Evolutionary conservation across 2,113 vertebrate species (phyloP), one percentile per base, ranked within the genome.

Genomic region (Elephas maximus): DNA sequence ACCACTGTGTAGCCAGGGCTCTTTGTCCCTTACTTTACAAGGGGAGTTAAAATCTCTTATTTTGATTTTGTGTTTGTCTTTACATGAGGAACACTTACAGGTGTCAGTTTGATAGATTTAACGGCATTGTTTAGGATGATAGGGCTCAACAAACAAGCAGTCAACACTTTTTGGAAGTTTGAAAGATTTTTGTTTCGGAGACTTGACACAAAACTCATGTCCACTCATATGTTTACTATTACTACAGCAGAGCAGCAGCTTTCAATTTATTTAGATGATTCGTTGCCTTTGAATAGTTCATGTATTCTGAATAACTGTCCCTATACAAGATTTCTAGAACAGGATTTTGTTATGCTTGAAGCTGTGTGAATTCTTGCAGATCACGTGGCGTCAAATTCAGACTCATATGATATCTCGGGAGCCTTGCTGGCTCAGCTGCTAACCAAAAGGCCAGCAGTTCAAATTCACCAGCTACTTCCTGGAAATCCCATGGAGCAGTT

Each of bases 221-320:
- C 2, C 24, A 74, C 18, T 87, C 2, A 73, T 6, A 74, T 73
- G 87, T 69, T 37, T 87, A 74, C 26, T 95, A 18, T 69, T 23
- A 71, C 26, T 86, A 71, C 2, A 51, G 1, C 48, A 76, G 20
- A 71, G 17, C 37, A 71, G 17, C 37, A 60, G 5, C 1, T 60
- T 93, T 62, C 53, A 37, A 41, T 48, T 92, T 78, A 14, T 73
- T 93, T 81, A 78, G 28, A 62, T 79, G 33, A 92, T n/a, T 74
- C 3, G 45, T 7, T 78, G 82, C 85, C 41, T 85, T 89, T 67
- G 53, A 94, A 20, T 80, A 53, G 87, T 37, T 51, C 23, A 90
- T 76, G 14, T 2, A 63, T 62, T 65, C 79, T n/a, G 8, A 28
- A 71, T 51, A 73, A 62, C 7, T 33, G 4, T 53, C 83, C 85